A percentile compares a stretch with the other conserved stretches of the same genome.
phyloP scores from a whole-genome alignment of 2,888 invertebrate genomes.

The Gastrophysa polygoni region DNA sequence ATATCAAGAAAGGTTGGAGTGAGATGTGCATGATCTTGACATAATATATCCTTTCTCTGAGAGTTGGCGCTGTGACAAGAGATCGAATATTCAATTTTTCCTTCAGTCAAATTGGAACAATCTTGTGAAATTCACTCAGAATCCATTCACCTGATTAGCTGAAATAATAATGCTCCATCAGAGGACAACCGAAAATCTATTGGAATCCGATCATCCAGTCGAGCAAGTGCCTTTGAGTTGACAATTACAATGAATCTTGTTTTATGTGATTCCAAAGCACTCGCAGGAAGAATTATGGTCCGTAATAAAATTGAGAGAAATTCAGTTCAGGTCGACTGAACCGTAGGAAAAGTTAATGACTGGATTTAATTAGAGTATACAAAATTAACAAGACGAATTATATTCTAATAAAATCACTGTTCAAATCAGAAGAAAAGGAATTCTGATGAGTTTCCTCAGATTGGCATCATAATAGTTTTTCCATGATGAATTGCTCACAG shows the following conservation, averaged over 20 bases:
- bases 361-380: background rate
- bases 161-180: background rate
- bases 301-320: conserved; percentile 9
- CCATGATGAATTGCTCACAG: no score
- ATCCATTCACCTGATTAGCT: background rate
- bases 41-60: no score
- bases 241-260: conserved; percentile 14
- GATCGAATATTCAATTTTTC: no score
- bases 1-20: no score
- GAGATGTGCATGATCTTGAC: no score
- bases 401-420: no score
- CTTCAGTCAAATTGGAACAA: no score
- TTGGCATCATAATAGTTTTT: no score
- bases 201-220: background rate
- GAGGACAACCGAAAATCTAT: background rate
- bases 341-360: background rate
- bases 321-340: background rate
- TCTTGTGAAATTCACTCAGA: no score
- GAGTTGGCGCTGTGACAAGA: no score
- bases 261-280: background rate
- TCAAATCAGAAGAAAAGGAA: no score
- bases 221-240: background rate
- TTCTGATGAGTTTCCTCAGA: no score
- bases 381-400: background rate
- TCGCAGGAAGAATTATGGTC: background rate